Percentiles rank a stretch among this genome's conserved stretches.
Conservation (phyloP, 2,113 vertebrate genomes). For the Nothoprocta pentlandii region DNA sequence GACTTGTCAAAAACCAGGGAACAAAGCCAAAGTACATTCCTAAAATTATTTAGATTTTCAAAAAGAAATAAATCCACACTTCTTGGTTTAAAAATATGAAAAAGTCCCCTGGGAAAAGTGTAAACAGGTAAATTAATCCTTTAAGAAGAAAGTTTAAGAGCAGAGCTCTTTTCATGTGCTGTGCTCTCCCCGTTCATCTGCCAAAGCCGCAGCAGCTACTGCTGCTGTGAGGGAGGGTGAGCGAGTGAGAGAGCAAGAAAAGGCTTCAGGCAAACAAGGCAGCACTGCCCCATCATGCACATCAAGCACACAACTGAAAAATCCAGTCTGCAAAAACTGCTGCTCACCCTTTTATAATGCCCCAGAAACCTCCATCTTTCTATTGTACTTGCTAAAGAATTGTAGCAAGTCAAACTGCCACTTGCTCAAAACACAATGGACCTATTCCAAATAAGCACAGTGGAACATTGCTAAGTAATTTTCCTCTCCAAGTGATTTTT, state of each 20-base stretch:
- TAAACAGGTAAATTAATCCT: conserved; percentile 66
- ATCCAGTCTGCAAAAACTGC: conserved; percentile 32
- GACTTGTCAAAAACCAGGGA: conserved; percentile 50
- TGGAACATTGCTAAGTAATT: conserved; percentile 8
- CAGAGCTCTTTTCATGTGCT: conserved; percentile 14
- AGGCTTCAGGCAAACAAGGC: conserved; percentile 41
- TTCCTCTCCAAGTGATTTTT: neutral
- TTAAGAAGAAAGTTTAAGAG: conserved; percentile 8
- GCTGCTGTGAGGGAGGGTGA: conserved; percentile 36
- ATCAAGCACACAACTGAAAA: conserved; percentile 35
- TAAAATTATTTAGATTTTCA: neutral
- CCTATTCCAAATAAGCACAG: conserved; percentile 40
- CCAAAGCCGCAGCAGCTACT: conserved; percentile 38
- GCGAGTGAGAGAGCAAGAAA: neutral
- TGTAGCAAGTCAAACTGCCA: conserved; percentile 53
- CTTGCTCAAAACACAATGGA: conserved; percentile 60
- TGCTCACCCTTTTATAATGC: conserved; percentile 34
- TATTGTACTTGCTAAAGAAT: conserved; percentile 59
- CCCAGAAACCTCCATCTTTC: conserved; percentile 55
- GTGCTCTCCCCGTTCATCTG: conserved; percentile 20
- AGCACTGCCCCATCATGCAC: conserved; percentile 40
- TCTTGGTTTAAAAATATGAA: neutral
- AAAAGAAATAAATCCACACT: conserved; percentile 9
- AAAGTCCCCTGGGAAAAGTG: neutral
- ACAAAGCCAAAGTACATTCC: neutral